Evolutionary conservation across 2,888 invertebrate genomes (phyloP).

Genomic region (Lasioglossum leucozonium): DNA sequence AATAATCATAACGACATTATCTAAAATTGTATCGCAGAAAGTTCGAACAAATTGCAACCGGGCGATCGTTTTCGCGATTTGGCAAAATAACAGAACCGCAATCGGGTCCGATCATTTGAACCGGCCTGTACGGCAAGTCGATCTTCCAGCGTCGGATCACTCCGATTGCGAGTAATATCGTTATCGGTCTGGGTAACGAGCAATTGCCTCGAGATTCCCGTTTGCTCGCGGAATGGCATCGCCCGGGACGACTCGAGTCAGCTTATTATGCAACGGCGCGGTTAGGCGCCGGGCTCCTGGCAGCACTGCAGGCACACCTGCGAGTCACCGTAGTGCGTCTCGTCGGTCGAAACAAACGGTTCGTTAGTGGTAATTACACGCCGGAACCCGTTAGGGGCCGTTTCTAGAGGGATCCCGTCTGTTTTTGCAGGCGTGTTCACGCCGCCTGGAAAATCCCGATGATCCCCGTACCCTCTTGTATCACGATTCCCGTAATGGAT

Average conservation of each 20-base stretch:
- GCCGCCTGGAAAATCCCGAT: conserved; percentile 2
- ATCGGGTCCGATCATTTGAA: not conserved
- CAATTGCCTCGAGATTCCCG: not conserved
- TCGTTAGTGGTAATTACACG: conserved; percentile 72
- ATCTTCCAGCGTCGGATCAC: not conserved
- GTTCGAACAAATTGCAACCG: too few species aligned
- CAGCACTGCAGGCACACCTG: conserved; percentile 38
- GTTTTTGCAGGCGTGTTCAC: not conserved
- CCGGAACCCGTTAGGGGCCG: conserved; percentile 65
- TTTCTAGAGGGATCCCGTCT: not conserved
- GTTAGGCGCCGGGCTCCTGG: conserved; percentile 37
- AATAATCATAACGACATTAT: too few species aligned
- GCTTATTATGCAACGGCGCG: conserved; percentile 13
- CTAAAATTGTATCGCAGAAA: too few species aligned
- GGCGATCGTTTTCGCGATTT: not conserved
- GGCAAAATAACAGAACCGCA: too few species aligned
- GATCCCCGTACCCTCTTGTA: conserved; percentile 15
- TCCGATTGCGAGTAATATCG: not conserved
- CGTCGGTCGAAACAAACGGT: conserved; percentile 70
- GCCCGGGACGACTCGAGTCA: not conserved
- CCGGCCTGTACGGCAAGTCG: not conserved
- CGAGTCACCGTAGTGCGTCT: conserved; percentile 52
- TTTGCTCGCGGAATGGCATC: not conserved
- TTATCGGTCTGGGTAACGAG: not conserved
- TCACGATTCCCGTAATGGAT: conserved; percentile 28